A percentile compares a stretch with the other conserved stretches of the same genome.
Conservation (phyloP, 2,113 vertebrate species). For the Eptesicus fuscus region DNA sequence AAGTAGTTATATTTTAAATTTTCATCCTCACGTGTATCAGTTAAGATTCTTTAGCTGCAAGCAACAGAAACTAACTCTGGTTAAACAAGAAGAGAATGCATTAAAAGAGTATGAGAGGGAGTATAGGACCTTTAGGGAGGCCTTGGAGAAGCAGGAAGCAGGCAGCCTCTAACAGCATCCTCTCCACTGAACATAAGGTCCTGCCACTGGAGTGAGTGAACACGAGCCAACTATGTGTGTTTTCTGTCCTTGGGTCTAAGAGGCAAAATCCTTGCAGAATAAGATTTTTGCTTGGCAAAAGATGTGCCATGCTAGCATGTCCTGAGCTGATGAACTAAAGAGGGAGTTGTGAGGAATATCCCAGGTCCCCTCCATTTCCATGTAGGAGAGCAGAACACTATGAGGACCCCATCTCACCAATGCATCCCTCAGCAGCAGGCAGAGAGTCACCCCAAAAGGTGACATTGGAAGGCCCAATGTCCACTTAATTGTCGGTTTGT, state of each 20-base stretch:
- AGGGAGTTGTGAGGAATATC: background rate
- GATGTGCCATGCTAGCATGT: background rate
- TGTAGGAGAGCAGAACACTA: background rate
- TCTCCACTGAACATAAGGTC: background rate
- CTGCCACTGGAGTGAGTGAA: background rate
- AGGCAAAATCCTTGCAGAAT: background rate
- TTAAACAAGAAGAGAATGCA: background rate
- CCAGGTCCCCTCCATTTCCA: background rate
- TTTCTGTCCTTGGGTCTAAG: background rate
- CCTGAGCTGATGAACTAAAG: background rate
- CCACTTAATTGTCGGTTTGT: background rate
- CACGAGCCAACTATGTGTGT: background rate
- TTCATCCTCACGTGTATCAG: background rate
- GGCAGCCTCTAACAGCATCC: background rate
- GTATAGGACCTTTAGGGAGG: no score
- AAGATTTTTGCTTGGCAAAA: background rate
- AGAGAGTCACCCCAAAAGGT: background rate
- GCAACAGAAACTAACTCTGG: background rate
- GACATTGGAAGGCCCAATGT: background rate
- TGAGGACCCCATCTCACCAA: background rate
- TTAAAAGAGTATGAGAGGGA: background rate
- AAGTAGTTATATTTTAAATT: background rate
- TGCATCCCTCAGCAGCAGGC: background rate
- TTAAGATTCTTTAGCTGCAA: background rate
- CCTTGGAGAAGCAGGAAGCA: background rate